Base-by-base conservation (phyloP, 2,113 vertebrate species). In the Oxyruncus cristatus region DNA sequence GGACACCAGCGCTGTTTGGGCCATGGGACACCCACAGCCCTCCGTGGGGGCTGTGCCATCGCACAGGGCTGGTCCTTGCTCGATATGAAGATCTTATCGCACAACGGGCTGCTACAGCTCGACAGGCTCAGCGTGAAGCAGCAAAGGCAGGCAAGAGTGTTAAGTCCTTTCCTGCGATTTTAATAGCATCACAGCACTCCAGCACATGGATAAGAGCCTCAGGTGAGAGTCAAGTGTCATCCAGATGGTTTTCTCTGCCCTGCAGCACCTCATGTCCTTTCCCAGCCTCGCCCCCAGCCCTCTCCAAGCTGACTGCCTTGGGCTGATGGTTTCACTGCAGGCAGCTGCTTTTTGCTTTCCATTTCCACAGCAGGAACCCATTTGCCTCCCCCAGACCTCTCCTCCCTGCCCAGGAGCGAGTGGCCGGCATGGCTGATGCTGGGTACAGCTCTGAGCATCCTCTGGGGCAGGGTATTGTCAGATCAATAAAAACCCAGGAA, bases 61-160 rank as follows among this genome's bases (percentile, higher is more conserved):
- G 0, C 3, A 0, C 0, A 20, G 66, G 44, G 17, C 16, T 20
- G 81, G 2, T 11, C 27, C 6, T 4, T 6, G 39, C 58, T 28
- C 39, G 23, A 0, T 2, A 0, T 0, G 15, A 15, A 35, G 72
- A 46, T 13, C 21, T 17, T 4, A 3, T 2, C 39, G 3, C 1
- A 3, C 22, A 19, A 3, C 12, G 0, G 4, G 41, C 83, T n/a
- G 65, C 26, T 2, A 1, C 77, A 46, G 81, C 78, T 77, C 53
- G 0, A 7, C 55, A 1, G 35, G 46, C 82, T 56, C 74, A 37
- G 78, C 3, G 0, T 5, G 53, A 32, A 39, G 71, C 58, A 82
- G 82, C 78, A 30, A 3, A n/a, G 66, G 74, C 74, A 26, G 70
- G 55, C 12, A 26, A 26, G 59, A 39, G 33, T 1, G 7, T 33